A percentile compares a stretch with the other conserved stretches of the same genome.
Conservation (phyloP, 53 echinoderm and acorn worm species). For the Paracentrotus lividus region DNA sequence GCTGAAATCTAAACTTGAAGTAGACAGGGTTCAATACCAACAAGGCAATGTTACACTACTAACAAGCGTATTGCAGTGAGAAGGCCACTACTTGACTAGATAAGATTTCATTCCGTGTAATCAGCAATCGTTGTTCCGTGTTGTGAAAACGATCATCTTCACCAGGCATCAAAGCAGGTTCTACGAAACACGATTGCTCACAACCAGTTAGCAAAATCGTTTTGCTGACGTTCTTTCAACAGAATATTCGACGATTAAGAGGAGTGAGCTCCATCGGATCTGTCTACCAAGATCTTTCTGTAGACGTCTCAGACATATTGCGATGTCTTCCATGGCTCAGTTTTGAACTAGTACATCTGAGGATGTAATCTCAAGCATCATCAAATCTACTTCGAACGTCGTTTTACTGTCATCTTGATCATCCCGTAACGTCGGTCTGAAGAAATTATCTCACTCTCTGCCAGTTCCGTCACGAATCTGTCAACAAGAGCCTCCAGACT, state of each 20-base stretch:
- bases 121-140: conserved; percentile 45
- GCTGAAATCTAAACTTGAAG: background rate
- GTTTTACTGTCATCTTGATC: too few relatives aligned
- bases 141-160: conserved; percentile 41
- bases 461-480: too few relatives aligned
- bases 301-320: conserved; percentile 11
- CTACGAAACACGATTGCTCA: background rate
- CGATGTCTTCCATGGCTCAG: background rate
- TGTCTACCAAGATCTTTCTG: conserved; percentile 66
- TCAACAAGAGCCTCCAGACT: too few relatives aligned
- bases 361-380: too few relatives aligned
- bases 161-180: background rate
- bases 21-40: background rate
- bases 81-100: conserved; percentile 40
- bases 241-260: conserved; percentile 49
- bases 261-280: conserved; percentile 16
- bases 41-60: conserved; percentile 52
- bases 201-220: conserved; percentile 47
- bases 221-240: conserved; percentile 61
- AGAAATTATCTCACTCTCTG: too few relatives aligned
- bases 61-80: conserved; percentile 39
- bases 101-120: conserved; percentile 53
- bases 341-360: conserved; percentile 51
- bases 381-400: too few relatives aligned
- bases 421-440: too few relatives aligned